Evolutionary conservation across 64 coral and sea anemone genomes (phyloP).

Genomic region (Montipora capricornis): DNA sequence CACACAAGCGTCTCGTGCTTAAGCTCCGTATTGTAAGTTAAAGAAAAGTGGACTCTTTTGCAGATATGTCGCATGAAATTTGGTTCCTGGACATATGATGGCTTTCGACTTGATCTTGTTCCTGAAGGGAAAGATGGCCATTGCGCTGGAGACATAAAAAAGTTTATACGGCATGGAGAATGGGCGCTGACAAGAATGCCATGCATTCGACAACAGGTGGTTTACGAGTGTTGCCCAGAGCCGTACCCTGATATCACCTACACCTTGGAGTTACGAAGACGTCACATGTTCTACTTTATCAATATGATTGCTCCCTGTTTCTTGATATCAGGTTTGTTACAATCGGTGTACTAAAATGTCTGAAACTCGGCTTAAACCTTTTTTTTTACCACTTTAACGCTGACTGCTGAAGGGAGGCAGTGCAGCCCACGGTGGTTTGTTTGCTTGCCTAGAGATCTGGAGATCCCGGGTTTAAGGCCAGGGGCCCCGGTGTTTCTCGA

Average conservation of each 20-base stretch:
- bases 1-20: too few species aligned
- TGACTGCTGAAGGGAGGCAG: too few species aligned
- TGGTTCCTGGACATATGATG: constrained; percentile 86
- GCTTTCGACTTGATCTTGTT: constrained; percentile 68
- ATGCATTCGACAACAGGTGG: constrained; percentile 31
- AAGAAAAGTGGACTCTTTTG: too few species aligned
- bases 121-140: background rate
- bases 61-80: constrained; percentile 74
- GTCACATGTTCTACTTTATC: constrained; percentile 77
- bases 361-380: too few species aligned
- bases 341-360: too few species aligned
- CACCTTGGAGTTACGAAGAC: constrained; percentile 59
- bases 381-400: too few species aligned
- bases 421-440: too few species aligned
- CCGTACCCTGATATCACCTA: constrained; percentile 80
- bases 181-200: constrained; percentile 65
- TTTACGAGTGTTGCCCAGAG: constrained; percentile 77
- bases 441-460: too few species aligned
- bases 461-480: too few species aligned
- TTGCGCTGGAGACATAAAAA: constrained; percentile 64
- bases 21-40: background rate
- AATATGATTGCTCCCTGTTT: constrained; percentile 81
- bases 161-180: constrained; percentile 80
- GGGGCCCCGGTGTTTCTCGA: too few species aligned
- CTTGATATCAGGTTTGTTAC: constrained; percentile 64